phyloP scores from a whole-genome alignment of 2,888 invertebrate species.

The Aspidapion aeneum region DNA sequence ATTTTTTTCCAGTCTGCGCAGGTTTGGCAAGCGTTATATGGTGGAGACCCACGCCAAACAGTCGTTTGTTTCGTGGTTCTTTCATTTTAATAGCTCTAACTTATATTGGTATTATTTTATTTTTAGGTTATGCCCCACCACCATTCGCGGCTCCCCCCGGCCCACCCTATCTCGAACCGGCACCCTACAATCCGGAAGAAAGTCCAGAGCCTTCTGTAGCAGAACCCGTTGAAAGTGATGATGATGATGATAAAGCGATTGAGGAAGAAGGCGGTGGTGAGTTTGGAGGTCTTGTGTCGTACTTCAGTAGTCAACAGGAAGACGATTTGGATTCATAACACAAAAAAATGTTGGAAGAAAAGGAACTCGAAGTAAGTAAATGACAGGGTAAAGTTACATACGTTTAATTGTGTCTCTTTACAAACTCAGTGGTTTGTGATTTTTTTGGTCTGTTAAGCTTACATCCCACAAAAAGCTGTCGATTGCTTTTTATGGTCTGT shows the following conservation, averaged over 20 bases:
- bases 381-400: too few relatives aligned
- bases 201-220: not conserved
- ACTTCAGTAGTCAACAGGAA: slow-evolving; percentile 86
- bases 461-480: too few relatives aligned
- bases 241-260: slow-evolving; percentile 50
- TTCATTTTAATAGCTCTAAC: too few relatives aligned
- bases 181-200: not conserved
- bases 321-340: slow-evolving; percentile 78
- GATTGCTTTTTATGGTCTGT: too few relatives aligned
- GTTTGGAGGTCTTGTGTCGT: slow-evolving; percentile 87
- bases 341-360: not conserved
- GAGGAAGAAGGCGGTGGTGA: slow-evolving; percentile 61
- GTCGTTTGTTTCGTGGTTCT: not conserved
- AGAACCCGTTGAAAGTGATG: slow-evolving; percentile 32
- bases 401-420: too few relatives aligned
- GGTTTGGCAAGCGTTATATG: too few relatives aligned
- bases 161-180: slow-evolving; percentile 12
- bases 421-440: too few relatives aligned
- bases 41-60: too few relatives aligned
- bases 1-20: too few relatives aligned
- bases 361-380: too few relatives aligned
- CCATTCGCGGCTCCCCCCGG: slow-evolving; percentile 29
- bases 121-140: slow-evolving; percentile 25
- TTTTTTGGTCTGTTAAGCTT: too few relatives aligned
- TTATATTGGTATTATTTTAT: too few relatives aligned